phyloP scores from a whole-genome alignment of 2,888 invertebrate species.

The Pycnomerus fuliginosus region DNA sequence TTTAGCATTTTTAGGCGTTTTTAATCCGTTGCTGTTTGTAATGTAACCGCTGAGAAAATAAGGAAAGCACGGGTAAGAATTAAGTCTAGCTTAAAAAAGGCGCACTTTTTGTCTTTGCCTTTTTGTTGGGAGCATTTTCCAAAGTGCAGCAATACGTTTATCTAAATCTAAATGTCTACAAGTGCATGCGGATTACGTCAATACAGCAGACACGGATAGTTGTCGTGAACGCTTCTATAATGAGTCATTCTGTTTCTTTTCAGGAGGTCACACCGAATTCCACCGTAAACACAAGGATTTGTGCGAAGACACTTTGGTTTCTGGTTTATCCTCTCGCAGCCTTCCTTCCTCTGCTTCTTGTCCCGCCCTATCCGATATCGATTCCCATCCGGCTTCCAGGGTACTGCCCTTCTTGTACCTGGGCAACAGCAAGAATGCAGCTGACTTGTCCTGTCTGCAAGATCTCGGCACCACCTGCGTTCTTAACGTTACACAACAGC shows the following conservation, averaged over 20 bases:
- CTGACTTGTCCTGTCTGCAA: slow-evolving; percentile 65
- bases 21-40: too few relatives aligned
- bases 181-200: slow-evolving; percentile 10
- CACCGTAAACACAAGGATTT: slow-evolving; percentile 68
- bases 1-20: too few relatives aligned
- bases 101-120: too few relatives aligned
- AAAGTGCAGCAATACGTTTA: neutral
- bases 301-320: slow-evolving; percentile 69
- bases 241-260: slow-evolving; percentile 43
- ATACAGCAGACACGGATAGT: slow-evolving; percentile 11
- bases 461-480: slow-evolving; percentile 73
- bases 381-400: slow-evolving; percentile 74
- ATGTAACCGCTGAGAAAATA: too few relatives aligned
- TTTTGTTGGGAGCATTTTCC: neutral
- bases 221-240: slow-evolving; percentile 18
- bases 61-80: too few relatives aligned
- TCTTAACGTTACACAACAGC: slow-evolving; percentile 77
- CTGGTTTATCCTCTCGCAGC: slow-evolving; percentile 46
- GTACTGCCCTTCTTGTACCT: slow-evolving; percentile 79
- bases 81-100: too few relatives aligned
- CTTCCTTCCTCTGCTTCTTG: slow-evolving; percentile 54
- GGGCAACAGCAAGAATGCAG: slow-evolving; percentile 80
- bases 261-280: slow-evolving; percentile 72
- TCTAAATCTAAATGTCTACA: neutral
- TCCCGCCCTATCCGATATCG: slow-evolving; percentile 61